Evolutionary conservation across 2,113 vertebrate species (phyloP).

Genomic region (Cercopithecus mona): DNA sequence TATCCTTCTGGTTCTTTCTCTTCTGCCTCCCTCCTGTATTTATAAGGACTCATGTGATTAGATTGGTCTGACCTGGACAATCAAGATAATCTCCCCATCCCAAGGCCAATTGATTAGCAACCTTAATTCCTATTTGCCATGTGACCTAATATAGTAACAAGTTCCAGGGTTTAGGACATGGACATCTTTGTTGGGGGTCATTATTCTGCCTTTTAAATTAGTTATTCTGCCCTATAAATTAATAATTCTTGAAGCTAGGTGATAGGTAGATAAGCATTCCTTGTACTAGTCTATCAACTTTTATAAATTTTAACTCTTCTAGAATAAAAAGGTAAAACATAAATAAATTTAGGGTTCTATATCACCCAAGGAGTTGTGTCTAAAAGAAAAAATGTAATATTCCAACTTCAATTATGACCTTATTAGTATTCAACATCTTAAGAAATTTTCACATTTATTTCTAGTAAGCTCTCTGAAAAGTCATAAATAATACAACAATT

Average conservation of each 20-base stretch:
- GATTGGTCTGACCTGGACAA: not conserved
- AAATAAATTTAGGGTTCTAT: constrained; percentile 38
- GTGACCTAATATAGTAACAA: not conserved
- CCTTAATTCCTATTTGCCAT: not conserved
- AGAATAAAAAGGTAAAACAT: constrained; percentile 9
- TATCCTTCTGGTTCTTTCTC: not conserved
- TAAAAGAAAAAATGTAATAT: constrained; percentile 29
- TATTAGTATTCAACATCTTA: constrained; percentile 34
- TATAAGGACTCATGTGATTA: not conserved
- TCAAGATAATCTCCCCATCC: not conserved
- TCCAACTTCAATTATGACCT: constrained; percentile 37
- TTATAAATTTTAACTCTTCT: constrained; percentile 31
- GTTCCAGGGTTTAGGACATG: not conserved
- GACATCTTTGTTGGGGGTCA: not conserved
- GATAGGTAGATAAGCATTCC: not conserved
- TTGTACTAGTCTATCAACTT: not conserved
- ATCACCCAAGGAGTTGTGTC: constrained; percentile 32
- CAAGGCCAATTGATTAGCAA: not conserved
- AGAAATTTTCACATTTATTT: constrained; percentile 57
- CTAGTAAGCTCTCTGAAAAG: constrained; percentile 21
- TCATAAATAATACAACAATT: constrained; percentile 51
- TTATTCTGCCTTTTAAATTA: no score
- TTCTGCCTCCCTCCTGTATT: not conserved
- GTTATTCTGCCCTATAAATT: not conserved
- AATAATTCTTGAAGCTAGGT: not conserved